Evolutionary conservation across 2,797 vertebrate species (phyloP).

Genomic region (Galaxias olidus): DNA sequence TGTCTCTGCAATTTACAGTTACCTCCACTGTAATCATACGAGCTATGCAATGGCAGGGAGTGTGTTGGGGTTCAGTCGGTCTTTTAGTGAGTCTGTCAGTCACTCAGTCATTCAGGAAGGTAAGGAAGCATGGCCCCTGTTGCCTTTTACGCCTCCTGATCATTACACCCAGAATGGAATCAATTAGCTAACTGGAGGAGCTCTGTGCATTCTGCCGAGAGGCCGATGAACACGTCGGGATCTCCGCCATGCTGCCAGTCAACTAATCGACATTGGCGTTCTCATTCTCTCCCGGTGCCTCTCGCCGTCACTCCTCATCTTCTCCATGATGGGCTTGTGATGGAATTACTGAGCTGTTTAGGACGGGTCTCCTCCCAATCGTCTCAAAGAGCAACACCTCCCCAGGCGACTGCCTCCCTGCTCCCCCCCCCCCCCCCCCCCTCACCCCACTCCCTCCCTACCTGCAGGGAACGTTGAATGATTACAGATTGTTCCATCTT

Average conservation of each 20-base stretch:
- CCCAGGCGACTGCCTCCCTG: neutral
- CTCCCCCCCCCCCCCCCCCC: neutral
- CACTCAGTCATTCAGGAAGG: conserved; percentile 38
- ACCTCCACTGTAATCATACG: no score
- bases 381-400: conserved; percentile 10
- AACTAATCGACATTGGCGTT: conserved; percentile 63
- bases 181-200: conserved; percentile 65
- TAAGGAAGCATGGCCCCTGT: conserved; percentile 35
- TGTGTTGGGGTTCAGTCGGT: no score
- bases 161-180: conserved; percentile 73
- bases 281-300: conserved; percentile 57
- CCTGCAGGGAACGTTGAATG: neutral
- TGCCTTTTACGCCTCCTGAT: conserved; percentile 37
- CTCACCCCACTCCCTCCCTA: neutral
- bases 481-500: no score
- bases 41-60: no score
- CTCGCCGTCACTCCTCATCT: conserved; percentile 70
- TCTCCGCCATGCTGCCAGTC: conserved; percentile 42
- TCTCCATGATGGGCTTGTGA: conserved; percentile 66
- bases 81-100: no score
- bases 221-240: conserved; percentile 59
- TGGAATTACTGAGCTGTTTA: conserved; percentile 73
- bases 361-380: no score
- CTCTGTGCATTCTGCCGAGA: conserved; percentile 52
- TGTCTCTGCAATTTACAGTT: no score